phyloP scores from a whole-genome alignment of 2,888 invertebrate genomes.

The Amphimallon solstitiale region DNA sequence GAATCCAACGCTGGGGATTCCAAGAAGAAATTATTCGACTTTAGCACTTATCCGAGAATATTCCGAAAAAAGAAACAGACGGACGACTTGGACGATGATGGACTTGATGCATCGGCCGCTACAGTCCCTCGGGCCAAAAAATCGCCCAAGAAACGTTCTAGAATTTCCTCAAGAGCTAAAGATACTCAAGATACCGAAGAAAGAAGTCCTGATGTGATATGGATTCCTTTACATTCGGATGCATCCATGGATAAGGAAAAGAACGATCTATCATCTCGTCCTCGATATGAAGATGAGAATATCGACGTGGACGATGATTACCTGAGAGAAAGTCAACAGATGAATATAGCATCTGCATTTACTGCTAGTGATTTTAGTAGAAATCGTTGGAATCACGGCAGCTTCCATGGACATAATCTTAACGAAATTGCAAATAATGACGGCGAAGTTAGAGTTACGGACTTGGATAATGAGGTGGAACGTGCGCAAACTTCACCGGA shows the following conservation, averaged over 20 bases:
- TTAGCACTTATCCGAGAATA: conserved; percentile 82
- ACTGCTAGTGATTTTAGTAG: conserved; percentile 54
- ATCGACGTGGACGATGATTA: conserved; percentile 66
- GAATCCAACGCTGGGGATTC: conserved; percentile 66
- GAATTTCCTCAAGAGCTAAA: conserved; percentile 48
- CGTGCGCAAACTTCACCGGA: conserved; percentile 22
- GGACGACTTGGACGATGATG: conserved; percentile 52
- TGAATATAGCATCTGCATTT: conserved; percentile 50
- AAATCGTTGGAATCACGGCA: conserved; percentile 60
- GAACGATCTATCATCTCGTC: conserved; percentile 51
- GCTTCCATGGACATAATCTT: conserved; percentile 52
- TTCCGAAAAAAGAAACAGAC: conserved; percentile 66
- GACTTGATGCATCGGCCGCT: conserved; percentile 72
- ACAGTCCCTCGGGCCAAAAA: conserved; percentile 69
- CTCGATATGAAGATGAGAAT: conserved; percentile 58
- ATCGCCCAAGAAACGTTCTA: conserved; percentile 46
- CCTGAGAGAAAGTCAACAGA: conserved; percentile 66
- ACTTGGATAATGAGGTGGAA: conserved; percentile 25
- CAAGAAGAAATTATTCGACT: conserved; percentile 74
- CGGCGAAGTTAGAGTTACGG: conserved; percentile 47
- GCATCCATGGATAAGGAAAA: conserved; percentile 58
- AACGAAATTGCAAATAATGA: conserved; percentile 42
- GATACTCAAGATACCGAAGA: conserved; percentile 42
- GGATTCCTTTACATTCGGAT: conserved; percentile 59
- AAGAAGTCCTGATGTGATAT: conserved; percentile 50